A percentile compares a stretch with the other conserved stretches of the same genome.
Evolutionary conservation across 53 echinoderm and acorn worm species (phyloP).

Genomic region (Pentamera pediparva): DNA sequence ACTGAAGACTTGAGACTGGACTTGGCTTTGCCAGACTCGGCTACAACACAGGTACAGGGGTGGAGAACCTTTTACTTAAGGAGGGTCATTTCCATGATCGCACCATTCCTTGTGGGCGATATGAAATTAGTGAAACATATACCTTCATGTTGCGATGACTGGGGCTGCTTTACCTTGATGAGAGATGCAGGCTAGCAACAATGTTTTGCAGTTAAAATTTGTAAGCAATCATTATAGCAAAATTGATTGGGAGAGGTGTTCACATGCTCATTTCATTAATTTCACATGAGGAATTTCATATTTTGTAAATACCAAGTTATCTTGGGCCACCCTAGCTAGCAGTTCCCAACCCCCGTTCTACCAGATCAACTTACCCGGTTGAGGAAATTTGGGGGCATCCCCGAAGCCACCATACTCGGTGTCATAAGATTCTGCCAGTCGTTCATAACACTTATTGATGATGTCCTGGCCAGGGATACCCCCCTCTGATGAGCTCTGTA

Average conservation of each 20-base stretch:
- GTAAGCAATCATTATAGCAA: too few species aligned
- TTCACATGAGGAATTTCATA: not conserved
- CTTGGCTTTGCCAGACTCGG: too few species aligned
- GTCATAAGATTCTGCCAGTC: constrained; percentile 66
- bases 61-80: not conserved
- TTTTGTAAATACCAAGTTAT: not conserved
- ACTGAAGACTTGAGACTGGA: too few species aligned
- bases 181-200: too few species aligned
- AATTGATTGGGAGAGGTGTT: too few species aligned
- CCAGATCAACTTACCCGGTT: constrained; percentile 59
- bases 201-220: too few species aligned
- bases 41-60: not conserved
- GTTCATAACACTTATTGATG: constrained; percentile 61
- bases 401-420: constrained; percentile 83
- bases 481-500: constrained; percentile 33
- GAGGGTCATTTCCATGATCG: not conserved
- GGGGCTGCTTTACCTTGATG: too few species aligned
- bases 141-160: too few species aligned
- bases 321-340: too few species aligned
- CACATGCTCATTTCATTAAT: not conserved
- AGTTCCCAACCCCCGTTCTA: not conserved
- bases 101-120: not conserved
- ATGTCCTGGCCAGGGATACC: constrained; percentile 46
- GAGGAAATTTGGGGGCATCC: constrained; percentile 90
- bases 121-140: not conserved